phyloP scores from a whole-genome alignment of 1,140 invertebrate species.

The Drosophila varians region DNA sequence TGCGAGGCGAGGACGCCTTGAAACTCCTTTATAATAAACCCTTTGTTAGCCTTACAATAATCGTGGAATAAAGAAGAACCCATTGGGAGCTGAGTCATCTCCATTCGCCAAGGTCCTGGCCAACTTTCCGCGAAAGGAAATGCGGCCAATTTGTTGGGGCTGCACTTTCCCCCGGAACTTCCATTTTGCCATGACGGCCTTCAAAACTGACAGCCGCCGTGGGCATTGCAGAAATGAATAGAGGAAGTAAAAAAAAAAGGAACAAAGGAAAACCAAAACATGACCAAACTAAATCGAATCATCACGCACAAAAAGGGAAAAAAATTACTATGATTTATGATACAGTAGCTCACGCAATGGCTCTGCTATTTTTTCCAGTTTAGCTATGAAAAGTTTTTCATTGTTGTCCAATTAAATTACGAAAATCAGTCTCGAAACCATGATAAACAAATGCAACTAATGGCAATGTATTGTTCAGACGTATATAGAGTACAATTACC shows the following conservation, averaged over 20 bases:
- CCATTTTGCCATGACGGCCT: constrained; percentile 37
- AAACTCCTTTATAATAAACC: neutral
- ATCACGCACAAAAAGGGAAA: constrained; percentile 36
- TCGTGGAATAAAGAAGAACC: constrained; percentile 16
- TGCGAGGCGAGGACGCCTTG: neutral
- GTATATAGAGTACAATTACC: neutral
- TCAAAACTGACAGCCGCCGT: constrained; percentile 71
- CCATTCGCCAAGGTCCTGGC: constrained; percentile 15
- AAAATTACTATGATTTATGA: constrained; percentile 73
- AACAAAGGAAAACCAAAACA: constrained; percentile 8
- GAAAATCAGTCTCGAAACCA: constrained; percentile 4
- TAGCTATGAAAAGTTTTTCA: constrained; percentile 9
- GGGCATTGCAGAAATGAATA: constrained; percentile 42
- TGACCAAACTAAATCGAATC: constrained; percentile 31
- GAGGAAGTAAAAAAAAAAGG: constrained; percentile 13
- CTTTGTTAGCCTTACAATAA: constrained; percentile 4
- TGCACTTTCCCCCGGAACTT: constrained; percentile 21
- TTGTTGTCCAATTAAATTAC: constrained; percentile 62
- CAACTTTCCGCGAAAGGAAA: constrained; percentile 60
- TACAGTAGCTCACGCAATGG: constrained; percentile 17
- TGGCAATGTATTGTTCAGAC: neutral
- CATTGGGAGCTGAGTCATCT: constrained; percentile 54
- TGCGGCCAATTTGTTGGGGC: constrained; percentile 73
- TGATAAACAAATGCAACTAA: no score
- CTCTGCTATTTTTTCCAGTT: neutral